phyloP scores from a whole-genome alignment of 2,888 invertebrate species.

The Bombylius discolor region DNA sequence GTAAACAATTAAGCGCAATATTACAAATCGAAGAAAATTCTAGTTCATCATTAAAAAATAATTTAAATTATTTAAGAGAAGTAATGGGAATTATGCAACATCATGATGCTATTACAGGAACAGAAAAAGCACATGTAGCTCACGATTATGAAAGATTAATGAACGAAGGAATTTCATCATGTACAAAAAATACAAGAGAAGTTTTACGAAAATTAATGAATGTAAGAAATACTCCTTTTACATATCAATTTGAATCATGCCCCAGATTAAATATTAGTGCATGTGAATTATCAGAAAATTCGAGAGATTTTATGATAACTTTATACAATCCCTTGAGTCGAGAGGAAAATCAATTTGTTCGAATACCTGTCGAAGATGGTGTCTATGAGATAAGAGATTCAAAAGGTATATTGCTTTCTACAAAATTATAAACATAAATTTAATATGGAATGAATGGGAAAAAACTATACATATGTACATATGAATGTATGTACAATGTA shows the following conservation, averaged over 20 bases:
- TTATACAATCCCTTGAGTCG: slow-evolving; percentile 52
- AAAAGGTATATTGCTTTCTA: too few relatives aligned
- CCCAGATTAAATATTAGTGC: slow-evolving; percentile 57
- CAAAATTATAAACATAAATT: too few relatives aligned
- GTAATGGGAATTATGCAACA: slow-evolving; percentile 82
- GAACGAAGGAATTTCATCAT: slow-evolving; percentile 50
- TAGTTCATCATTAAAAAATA: slow-evolving; percentile 25
- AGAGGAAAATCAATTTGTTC: too few relatives aligned
- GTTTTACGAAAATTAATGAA: too few relatives aligned
- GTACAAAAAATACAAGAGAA: slow-evolving; percentile 22
- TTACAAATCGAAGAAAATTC: slow-evolving; percentile 26
- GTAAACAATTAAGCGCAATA: slow-evolving; percentile 59
- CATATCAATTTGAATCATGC: slow-evolving; percentile 37
- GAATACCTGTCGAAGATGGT: too few relatives aligned
- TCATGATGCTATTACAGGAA: slow-evolving; percentile 77
- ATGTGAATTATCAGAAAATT: slow-evolving; percentile 51
- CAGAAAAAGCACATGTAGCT: slow-evolving; percentile 76
- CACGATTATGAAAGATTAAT: slow-evolving; percentile 74
- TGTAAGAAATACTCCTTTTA: too few relatives aligned
- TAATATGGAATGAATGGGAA: too few relatives aligned
- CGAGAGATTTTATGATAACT: slow-evolving; percentile 52
- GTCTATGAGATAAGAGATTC: too few relatives aligned
- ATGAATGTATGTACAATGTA: too few relatives aligned
- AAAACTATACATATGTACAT: too few relatives aligned
- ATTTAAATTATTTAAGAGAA: slow-evolving; percentile 50